These are phyloP conservation scores for Harpalus rubripes DNA, from an alignment of 2,888 invertebrate species.

Conservation along the genomic window DNA sequence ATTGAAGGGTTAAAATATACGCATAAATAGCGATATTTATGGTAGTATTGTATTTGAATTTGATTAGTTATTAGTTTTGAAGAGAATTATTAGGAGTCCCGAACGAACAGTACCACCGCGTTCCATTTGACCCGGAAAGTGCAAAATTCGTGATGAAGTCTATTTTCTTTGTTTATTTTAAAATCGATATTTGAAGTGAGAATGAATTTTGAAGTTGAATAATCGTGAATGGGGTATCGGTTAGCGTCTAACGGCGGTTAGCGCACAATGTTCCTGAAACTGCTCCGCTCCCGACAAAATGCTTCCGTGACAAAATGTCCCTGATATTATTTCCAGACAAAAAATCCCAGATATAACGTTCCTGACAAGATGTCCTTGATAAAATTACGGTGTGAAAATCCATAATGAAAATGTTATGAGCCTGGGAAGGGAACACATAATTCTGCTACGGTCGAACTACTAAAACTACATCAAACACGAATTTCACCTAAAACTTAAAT, in stretches of 20 bases:
- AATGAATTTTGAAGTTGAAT: slow-evolving; percentile 7
- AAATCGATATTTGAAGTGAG: slow-evolving; percentile 6
- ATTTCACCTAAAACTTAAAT: slow-evolving; percentile 48
- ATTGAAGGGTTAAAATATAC: too few relatives aligned
- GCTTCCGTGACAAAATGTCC: slow-evolving; percentile 39
- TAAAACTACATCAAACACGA: slow-evolving; percentile 44
- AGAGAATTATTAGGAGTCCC: background rate
- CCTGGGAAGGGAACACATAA: slow-evolving; percentile 43
- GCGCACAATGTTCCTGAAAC: slow-evolving; percentile 11
- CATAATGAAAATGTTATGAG: slow-evolving; percentile 44
- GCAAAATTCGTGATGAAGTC: slow-evolving; percentile 5
- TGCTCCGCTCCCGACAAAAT: slow-evolving; percentile 25
- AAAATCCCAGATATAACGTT: slow-evolving; percentile 49
- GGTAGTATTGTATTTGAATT: background rate
- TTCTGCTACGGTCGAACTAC: slow-evolving; percentile 30
- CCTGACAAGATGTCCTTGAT: slow-evolving; percentile 52
- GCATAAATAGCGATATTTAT: background rate
- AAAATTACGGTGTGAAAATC: slow-evolving; percentile 54
- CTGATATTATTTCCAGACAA: slow-evolving; percentile 49
- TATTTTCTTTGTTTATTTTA: slow-evolving; percentile 4
- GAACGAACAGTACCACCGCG: background rate
- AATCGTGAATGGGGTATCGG: slow-evolving; percentile 1
- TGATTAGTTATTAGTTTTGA: background rate
- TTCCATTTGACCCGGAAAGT: slow-evolving; percentile 5
- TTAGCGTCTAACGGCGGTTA: background rate